Evolutionary conservation across 2,797 vertebrate species (phyloP).

Genomic region (Chaunax sp.): DNA sequence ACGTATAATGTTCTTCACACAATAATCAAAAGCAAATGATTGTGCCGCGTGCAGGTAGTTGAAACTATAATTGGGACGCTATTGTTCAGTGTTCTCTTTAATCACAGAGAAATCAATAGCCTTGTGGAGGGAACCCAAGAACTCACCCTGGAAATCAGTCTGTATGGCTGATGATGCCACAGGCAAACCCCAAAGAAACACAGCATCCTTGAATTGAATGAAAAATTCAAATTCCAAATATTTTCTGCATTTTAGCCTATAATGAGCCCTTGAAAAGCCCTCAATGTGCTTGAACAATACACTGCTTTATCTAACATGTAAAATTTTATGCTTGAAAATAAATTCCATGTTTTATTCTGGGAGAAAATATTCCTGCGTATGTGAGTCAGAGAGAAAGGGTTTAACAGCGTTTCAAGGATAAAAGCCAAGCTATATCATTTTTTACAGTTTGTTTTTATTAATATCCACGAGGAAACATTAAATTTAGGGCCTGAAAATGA

Average conservation of each 20-base stretch:
- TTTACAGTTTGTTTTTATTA: constrained; percentile 64
- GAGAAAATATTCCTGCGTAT: constrained; percentile 56
- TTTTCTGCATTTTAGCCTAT: constrained; percentile 60
- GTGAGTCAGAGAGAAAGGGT: constrained; percentile 18
- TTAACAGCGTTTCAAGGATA: constrained; percentile 47
- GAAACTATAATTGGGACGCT: constrained; percentile 66
- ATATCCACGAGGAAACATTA: constrained; percentile 62
- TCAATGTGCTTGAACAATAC: constrained; percentile 50
- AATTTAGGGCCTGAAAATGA: constrained; percentile 41
- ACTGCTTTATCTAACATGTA: constrained; percentile 67
- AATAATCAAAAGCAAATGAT: constrained; percentile 69
- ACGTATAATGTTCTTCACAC: constrained; percentile 62
- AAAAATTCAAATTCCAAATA: constrained; percentile 67
- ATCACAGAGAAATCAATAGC: constrained; percentile 78
- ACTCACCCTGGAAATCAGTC: constrained; percentile 76
- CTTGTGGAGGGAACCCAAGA: constrained; percentile 64
- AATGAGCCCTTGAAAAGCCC: constrained; percentile 63
- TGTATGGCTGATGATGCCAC: constrained; percentile 56
- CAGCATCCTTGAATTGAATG: constrained; percentile 67
- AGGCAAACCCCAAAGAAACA: constrained; percentile 51
- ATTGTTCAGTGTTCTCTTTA: constrained; percentile 69
- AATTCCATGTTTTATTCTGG: constrained; percentile 40
- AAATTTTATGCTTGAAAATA: constrained; percentile 69
- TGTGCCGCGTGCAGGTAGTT: constrained; percentile 57
- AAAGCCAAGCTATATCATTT: constrained; percentile 46